Conservation (phyloP, 2,113 vertebrate species). For the Leiothrix lutea region DNA sequence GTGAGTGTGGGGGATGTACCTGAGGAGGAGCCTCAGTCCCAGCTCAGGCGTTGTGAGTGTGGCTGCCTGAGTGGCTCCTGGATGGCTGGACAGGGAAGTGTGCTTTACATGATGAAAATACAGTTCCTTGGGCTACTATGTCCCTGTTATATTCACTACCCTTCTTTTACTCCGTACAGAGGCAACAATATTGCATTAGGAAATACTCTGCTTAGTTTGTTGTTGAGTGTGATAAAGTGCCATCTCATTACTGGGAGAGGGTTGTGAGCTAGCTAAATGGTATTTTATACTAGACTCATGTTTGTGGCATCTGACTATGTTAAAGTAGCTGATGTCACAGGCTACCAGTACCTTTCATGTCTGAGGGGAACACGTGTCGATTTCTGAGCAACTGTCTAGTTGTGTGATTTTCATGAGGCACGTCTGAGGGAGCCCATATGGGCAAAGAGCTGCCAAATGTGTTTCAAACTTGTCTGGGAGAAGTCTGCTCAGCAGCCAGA, state of each 20-base stretch:
- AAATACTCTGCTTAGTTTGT: neutral
- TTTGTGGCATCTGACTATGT: neutral
- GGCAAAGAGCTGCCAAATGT: conserved; percentile 29
- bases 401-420: conserved; percentile 3
- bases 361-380: conserved; percentile 13
- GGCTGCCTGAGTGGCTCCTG: neutral
- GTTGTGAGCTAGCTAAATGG: neutral
- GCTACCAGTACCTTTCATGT: conserved; percentile 15
- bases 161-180: neutral
- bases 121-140: neutral
- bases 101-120: neutral
- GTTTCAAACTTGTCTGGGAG: conserved; percentile 22
- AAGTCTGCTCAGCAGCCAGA: conserved; percentile 41
- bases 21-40: neutral
- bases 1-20: neutral
- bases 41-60: neutral
- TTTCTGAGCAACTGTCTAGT: conserved; percentile 41
- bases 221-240: neutral
- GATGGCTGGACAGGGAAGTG: neutral
- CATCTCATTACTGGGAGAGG: neutral
- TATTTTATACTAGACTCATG: neutral
- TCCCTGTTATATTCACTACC: neutral
- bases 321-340: conserved; percentile 32
- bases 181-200: neutral
- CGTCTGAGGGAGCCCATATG: conserved; percentile 53